phyloP scores from a whole-genome alignment of 2,113 vertebrate species.

The Zosterops lateralis region DNA sequence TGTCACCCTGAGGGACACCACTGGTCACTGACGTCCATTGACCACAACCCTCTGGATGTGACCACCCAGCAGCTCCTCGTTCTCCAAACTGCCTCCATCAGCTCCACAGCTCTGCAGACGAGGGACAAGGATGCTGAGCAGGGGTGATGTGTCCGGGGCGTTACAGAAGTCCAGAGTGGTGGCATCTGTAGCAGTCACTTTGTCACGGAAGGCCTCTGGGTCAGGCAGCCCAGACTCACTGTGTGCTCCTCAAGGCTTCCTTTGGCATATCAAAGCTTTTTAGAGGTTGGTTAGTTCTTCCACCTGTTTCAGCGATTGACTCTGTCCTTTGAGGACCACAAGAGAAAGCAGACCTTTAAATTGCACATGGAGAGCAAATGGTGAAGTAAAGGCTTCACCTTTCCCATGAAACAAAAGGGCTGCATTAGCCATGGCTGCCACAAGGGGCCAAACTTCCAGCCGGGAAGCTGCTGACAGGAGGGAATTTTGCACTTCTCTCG shows the following conservation, averaged over 20 bases:
- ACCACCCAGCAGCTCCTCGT: not conserved
- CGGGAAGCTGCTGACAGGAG: not conserved
- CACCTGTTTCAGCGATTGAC: not conserved
- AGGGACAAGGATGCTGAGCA: not conserved
- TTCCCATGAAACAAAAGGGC: not conserved
- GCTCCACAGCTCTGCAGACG: rapidly evolving
- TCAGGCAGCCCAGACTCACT: not conserved
- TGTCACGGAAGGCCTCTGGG: not conserved
- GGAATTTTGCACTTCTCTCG: not conserved
- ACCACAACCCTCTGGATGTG: not conserved
- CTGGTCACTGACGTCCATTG: not conserved
- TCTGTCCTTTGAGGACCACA: not conserved
- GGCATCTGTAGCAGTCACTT: not conserved
- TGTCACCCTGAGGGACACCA: not conserved
- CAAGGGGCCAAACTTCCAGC: not conserved
- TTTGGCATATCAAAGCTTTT: not conserved
- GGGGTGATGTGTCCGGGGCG: not conserved
- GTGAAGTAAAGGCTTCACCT: not conserved
- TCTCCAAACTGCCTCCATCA: not conserved
- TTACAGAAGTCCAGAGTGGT: too few species aligned
- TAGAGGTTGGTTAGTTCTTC: too few species aligned
- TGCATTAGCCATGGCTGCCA: rapidly evolving
- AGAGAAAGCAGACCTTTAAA: not conserved
- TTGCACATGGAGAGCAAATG: not conserved
- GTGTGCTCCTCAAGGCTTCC: not conserved